Evolutionary conservation across 2,113 vertebrate genomes (phyloP), one percentile per base, ranked within the genome.

Genomic region (Periophthalmus modestus): DNA sequence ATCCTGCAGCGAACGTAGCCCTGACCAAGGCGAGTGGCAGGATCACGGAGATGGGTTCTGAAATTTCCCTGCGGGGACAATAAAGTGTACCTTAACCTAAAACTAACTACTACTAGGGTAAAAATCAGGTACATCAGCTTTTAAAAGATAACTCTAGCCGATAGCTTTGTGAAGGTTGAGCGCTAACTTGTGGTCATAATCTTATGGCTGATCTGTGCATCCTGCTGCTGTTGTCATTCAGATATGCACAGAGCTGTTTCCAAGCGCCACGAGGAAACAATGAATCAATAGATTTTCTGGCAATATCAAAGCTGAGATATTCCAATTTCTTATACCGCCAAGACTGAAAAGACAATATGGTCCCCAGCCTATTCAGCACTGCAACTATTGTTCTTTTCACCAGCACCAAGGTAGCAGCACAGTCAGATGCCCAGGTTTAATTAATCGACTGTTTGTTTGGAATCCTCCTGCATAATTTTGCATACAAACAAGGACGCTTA

Each of bases 281-380:
- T 5, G 43, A 73, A 84, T 88, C 62, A 68, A 71, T 67, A 57
- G 66, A 72, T 70, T 74, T 15, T 28, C 39, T 0, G 0, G 46
- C 34, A 3, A 70, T 79, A 77, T 77, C 75, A 81, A 81, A 84
- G 73, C 69, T 36, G 71, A 75, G 54, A 72, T 62, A 24, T 76
- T 68, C 74, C 72, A 78, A 75, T 59, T 58, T 66, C 66, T 0
- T 66, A 59, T 73, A 23, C 16, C 2, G 68, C 74, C 4, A 3
- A 77, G 24, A 82, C 85, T 83, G 67, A 77, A 81, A 82, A 82
- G 71, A 68, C 74, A 82, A 81, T 71, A 68, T 76, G 82, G 66
- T 78, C 61, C 59, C 48, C 73, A 19, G 83, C 65, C 83, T 72
- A 81, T 80, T 82, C 48, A 69, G 80, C 75, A 68, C 69, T 77